Conservation (phyloP, 2,113 vertebrate species). For the Gavialis gangeticus region DNA sequence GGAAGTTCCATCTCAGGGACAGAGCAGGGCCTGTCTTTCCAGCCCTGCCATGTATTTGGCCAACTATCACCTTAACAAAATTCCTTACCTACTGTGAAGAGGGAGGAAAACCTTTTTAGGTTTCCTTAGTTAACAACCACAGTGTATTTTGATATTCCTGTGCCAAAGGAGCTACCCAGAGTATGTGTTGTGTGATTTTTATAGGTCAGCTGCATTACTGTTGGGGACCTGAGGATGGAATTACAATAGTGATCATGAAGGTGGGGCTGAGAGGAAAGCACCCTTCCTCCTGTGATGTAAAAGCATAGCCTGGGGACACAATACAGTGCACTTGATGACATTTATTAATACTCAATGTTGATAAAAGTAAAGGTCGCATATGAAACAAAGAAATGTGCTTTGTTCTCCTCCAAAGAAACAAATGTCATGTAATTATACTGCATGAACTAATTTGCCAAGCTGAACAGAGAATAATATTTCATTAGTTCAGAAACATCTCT, state of each 20-base stretch:
- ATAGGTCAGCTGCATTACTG: background rate
- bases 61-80: rapidly evolving
- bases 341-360: constrained; percentile 29
- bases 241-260: background rate
- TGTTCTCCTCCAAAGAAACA: constrained; percentile 10
- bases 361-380: constrained; percentile 25
- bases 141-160: background rate
- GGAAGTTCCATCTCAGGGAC: too few relatives aligned
- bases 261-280: background rate
- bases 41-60: background rate
- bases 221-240: background rate
- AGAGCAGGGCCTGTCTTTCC: too few relatives aligned
- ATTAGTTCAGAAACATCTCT: background rate
- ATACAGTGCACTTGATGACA: background rate
- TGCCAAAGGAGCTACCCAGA: background rate
- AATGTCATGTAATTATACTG: constrained; percentile 20
- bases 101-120: background rate
- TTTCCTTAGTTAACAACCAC: background rate
- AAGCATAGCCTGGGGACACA: background rate
- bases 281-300: background rate
- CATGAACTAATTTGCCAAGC: constrained; percentile 21
- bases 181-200: background rate
- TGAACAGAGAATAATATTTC: background rate
- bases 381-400: constrained; percentile 2
- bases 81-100: background rate